A percentile compares a stretch with the other conserved stretches of the same genome.
These are phyloP conservation scores for Oenanthe melanoleuca DNA, from an alignment of 2,113 vertebrate genomes.

Conservation along the genomic window DNA sequence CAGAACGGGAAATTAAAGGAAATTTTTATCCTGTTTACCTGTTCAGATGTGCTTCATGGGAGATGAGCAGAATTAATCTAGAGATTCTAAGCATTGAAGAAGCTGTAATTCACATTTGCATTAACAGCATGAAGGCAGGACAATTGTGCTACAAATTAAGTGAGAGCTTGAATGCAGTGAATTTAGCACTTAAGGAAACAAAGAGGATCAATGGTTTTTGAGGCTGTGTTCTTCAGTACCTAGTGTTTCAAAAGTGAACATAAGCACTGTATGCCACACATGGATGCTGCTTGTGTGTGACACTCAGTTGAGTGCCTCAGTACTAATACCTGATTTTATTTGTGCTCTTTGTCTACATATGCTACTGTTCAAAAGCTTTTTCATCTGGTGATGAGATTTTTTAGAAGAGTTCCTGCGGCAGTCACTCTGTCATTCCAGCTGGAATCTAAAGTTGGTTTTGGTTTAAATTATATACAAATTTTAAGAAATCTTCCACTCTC, in stretches of 20 bases:
- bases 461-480: background rate
- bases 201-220: background rate
- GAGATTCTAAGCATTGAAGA: background rate
- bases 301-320: background rate
- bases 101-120: background rate
- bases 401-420: background rate
- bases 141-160: background rate
- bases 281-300: background rate
- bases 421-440: background rate
- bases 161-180: background rate
- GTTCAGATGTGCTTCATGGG: background rate
- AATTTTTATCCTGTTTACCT: background rate
- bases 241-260: background rate
- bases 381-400: background rate
- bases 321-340: background rate
- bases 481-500: background rate
- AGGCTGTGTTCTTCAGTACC: background rate
- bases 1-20: background rate
- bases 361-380: background rate
- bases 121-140: background rate
- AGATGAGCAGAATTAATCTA: background rate
- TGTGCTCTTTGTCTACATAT: background rate
- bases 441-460: background rate
- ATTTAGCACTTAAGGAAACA: background rate
- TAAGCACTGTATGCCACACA: background rate